Evolutionary conservation across 2,113 vertebrate species (phyloP).

Genomic region (Aythya baeri): DNA sequence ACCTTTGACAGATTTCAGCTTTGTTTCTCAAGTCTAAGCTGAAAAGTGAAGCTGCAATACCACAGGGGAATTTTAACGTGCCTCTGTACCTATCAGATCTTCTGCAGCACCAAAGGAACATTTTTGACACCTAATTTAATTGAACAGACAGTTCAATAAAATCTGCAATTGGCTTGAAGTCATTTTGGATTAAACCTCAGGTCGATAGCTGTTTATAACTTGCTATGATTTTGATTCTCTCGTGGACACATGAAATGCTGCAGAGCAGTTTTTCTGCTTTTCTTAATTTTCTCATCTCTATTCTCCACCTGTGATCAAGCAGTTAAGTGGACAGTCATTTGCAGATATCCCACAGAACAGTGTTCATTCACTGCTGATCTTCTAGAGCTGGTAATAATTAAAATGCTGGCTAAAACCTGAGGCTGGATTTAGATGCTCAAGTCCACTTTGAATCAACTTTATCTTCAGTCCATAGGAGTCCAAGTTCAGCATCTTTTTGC

Average conservation of each 20-base stretch:
- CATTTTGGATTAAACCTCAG: constrained; percentile 43
- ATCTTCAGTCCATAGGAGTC: background rate
- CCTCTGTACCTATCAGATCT: constrained; percentile 33
- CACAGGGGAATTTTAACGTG: background rate
- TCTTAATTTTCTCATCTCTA: background rate
- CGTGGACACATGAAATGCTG: background rate
- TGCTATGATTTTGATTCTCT: background rate
- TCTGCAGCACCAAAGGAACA: background rate
- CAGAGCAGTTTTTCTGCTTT: background rate
- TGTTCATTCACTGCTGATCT: background rate
- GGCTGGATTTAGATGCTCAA: background rate
- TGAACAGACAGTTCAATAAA: constrained; percentile 55
- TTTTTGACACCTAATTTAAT: constrained; percentile 52
- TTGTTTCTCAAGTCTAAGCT: background rate
- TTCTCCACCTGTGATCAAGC: background rate
- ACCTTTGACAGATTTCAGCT: background rate
- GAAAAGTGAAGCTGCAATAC: background rate
- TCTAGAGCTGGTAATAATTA: background rate
- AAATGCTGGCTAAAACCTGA: background rate
- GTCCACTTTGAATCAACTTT: background rate
- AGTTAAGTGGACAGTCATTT: background rate
- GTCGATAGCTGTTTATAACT: constrained; percentile 8
- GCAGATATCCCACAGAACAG: background rate
- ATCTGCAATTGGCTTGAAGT: constrained; percentile 50
- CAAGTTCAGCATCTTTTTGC: background rate